Percentiles rank a stretch among this genome's conserved stretches.
These are phyloP conservation scores for Leptopterna dolabrata DNA, from an alignment of 2,888 invertebrate species.

Conservation along the genomic window DNA sequence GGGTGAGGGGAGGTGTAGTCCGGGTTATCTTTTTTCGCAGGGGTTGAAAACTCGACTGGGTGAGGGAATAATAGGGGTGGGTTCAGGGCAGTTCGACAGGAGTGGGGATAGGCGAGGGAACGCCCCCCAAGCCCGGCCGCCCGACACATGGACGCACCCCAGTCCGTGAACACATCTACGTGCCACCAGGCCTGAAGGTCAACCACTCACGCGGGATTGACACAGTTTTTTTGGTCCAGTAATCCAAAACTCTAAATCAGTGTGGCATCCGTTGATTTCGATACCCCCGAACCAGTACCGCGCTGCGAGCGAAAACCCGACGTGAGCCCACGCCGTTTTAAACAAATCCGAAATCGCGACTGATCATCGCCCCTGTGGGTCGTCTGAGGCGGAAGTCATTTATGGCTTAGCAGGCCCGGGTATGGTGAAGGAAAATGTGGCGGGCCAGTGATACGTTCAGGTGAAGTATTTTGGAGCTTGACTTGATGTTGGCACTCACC, in stretches of 20 bases:
- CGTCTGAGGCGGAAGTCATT: too few relatives aligned
- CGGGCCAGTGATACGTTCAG: conserved; percentile 39
- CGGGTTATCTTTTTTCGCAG: neutral
- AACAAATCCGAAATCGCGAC: too few relatives aligned
- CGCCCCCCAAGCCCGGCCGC: conserved; percentile 19
- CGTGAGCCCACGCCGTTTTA: too few relatives aligned
- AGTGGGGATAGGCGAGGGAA: conserved; percentile 34
- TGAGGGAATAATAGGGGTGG: conserved; percentile 54
- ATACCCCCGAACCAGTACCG: neutral
- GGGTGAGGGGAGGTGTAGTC: neutral
- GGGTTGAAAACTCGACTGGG: neutral
- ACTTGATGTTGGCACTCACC: conserved; percentile 59
- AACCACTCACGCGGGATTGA: conserved; percentile 15
- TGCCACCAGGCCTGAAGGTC: conserved; percentile 39
- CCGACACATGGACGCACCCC: conserved; percentile 55
- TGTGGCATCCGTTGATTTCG: neutral
- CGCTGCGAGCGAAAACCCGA: too few relatives aligned
- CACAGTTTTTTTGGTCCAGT: neutral
- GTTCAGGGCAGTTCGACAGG: conserved; percentile 26
- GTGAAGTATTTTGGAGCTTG: conserved; percentile 42
- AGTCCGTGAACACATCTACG: conserved; percentile 47
- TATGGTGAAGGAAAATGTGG: conserved; percentile 4
- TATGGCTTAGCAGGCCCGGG: neutral
- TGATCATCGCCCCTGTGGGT: too few relatives aligned
- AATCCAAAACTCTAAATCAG: neutral